Base-by-base conservation (phyloP, 2,888 invertebrate genomes). In the Drosophila quinaria region DNA sequence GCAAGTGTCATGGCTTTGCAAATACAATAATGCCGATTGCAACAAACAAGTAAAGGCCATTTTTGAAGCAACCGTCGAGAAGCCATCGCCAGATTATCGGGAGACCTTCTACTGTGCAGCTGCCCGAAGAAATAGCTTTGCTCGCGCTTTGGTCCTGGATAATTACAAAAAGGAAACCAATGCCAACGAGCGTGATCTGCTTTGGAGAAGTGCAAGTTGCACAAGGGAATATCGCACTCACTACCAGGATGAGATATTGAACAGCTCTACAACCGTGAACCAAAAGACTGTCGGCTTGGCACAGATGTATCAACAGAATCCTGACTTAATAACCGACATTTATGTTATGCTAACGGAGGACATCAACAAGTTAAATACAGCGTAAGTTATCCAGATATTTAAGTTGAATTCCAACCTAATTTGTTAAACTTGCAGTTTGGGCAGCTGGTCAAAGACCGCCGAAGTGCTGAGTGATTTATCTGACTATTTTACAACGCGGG, bases 191-290 rank as follows among this genome's bases (percentile, higher is more conserved):
- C 94, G 95, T 89, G 93, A 94, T n/a, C 91, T 94, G 5, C 93
- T 97, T 0, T 93, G 97, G 31, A 91, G 92, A 39, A 94, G 95
- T 1, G 92, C 97, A 58, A 95, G 95, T 1, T 97, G 97, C 87
- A 94, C 95, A 0, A 92, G 91, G n/a, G 90, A 95, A 62, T 86
- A 92, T 37, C 92, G 95, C 0, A 89, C 91, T 10, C 79, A 61
- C 93, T 95, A 79, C 92, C 94, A 65, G 73, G 89, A 9, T 93
- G 94, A 86, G 93, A 95, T 88, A 80, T 94, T 44, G 84, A 94
- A 61, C 64, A 68, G 74, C 4, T 39, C 58, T 0, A 78, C 82
- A 0, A 69, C 83, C 0, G 64, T 75, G 0, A 68, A 67, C 3
- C 76, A 89, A 4, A 90, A 90, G 42, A 64, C 47, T 1, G 47